Evolutionary conservation across 2,113 vertebrate genomes (phyloP).

Genomic region (Parus major): DNA sequence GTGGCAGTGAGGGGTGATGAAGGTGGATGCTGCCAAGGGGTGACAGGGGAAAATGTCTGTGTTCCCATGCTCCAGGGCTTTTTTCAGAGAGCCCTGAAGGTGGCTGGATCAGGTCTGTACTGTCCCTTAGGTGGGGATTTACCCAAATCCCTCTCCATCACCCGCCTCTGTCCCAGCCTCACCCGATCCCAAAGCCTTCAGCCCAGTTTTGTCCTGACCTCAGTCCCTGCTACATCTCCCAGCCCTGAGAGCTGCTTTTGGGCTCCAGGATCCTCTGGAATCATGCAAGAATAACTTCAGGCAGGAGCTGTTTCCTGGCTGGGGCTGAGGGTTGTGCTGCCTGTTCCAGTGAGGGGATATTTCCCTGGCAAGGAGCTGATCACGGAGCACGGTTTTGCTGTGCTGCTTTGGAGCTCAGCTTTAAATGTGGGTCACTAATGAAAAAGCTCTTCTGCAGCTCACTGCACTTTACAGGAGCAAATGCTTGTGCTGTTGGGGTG

Average conservation of each 20-base stretch:
- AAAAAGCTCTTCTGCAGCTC: not conserved
- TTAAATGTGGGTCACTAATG: not conserved
- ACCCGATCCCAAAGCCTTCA: not conserved
- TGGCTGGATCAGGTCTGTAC: not conserved
- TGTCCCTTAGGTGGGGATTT: not conserved
- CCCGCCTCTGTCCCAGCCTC: rapidly evolving
- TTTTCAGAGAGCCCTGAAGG: not conserved
- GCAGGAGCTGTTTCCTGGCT: not conserved
- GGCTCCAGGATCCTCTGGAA: not conserved
- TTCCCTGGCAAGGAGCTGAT: not conserved
- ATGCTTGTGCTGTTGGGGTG: not conserved
- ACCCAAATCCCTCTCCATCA: not conserved
- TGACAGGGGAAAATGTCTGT: not conserved
- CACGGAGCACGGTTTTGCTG: rapidly evolving
- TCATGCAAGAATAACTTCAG: not conserved
- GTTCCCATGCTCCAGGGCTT: not conserved
- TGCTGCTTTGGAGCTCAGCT: not conserved
- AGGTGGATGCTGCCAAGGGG: not conserved
- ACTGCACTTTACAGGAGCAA: not conserved
- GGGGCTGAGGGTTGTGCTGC: not conserved
- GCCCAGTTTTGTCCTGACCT: not conserved
- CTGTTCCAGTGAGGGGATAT: rapidly evolving
- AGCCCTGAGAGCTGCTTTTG: not conserved
- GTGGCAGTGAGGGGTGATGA: not conserved
- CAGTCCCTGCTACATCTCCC: not conserved